Evolutionary conservation across 2,888 invertebrate genomes (phyloP).

Genomic region (Callimorpha dominula): DNA sequence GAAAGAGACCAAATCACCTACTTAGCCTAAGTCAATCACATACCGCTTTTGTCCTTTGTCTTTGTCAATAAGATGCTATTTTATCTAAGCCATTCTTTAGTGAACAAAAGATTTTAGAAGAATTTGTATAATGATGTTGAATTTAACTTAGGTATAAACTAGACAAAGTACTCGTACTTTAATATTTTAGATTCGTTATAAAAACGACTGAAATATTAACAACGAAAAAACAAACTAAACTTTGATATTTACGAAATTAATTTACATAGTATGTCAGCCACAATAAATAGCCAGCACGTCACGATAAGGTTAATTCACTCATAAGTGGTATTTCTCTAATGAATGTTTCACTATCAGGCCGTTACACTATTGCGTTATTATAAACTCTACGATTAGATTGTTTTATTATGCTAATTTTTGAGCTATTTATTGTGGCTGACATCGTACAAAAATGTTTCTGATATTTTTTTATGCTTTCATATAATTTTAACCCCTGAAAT

Average conservation of each 20-base stretch:
- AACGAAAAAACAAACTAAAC: slow-evolving; percentile 10
- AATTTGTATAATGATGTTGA: too few relatives aligned
- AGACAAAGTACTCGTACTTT: background rate
- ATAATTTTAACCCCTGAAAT: background rate
- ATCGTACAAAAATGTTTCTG: slow-evolving; percentile 14
- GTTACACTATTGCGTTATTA: slow-evolving; percentile 54
- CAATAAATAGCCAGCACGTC: slow-evolving; percentile 54
- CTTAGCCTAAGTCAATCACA: too few relatives aligned
- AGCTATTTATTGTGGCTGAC: slow-evolving; percentile 25
- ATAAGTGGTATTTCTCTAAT: slow-evolving; percentile 64
- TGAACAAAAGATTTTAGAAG: too few relatives aligned
- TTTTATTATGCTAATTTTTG: slow-evolving; percentile 51
- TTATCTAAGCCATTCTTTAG: too few relatives aligned
- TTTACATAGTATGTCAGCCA: slow-evolving; percentile 36
- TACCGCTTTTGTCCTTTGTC: too few relatives aligned
- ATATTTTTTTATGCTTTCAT: background rate
- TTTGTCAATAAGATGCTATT: too few relatives aligned
- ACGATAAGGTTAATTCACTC: slow-evolving; percentile 63
- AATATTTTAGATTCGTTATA: background rate
- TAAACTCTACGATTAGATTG: slow-evolving; percentile 59
- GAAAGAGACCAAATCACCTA: too few relatives aligned
- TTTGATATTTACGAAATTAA: slow-evolving; percentile 17
- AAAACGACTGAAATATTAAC: background rate
- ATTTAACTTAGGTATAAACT: too few relatives aligned
- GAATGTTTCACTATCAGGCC: slow-evolving; percentile 58